Base-by-base conservation (phyloP, 2,797 vertebrate species). In the Enteromius unitaeniatus region DNA sequence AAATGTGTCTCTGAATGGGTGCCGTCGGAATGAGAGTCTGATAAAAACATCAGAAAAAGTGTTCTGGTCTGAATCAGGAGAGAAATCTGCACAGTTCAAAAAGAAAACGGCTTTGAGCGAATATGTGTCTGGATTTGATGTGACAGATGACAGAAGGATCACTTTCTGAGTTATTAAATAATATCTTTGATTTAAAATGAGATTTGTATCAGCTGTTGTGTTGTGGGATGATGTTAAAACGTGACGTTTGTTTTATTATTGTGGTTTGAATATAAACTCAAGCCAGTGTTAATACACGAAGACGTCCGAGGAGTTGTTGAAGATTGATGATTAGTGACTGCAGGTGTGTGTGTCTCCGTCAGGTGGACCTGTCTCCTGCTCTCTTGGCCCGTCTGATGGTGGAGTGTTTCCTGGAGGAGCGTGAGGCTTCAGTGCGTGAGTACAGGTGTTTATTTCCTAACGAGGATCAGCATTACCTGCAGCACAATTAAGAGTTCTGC, bases 311-410 rank as follows among this genome's bases (percentile, higher is more conserved):
- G n/a, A n/a, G n/a, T n/a, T n/a, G n/a, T n/a, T n/a, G n/a, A n/a
- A n/a, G n/a, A n/a, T 28, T 14, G 23, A 28, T 62, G 13, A 31
- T 17, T 6, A 8, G 26, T 26, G 23, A 60, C 4, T 14, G 55
- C 23, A 14, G 4, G 14, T 49, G 19, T 62, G 26, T 58, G 42
- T 19, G 17, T 78, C 40, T 81, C 28, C 34, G 75, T 85, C 90
- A 99, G 98, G 96, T 98, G 93, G 96, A 98, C 92, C 95, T 99
- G 87, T 96, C 98, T 89, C 98, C 97, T 73, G 96, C 98, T 7
- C 89, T 99, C 89, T 96, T 99, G 96, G 97, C 97, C 91, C 97
- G 98, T 72, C 92, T 97, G 92, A 93, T 99, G 86, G 90, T 99
- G 88, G 97, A 99, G 93, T 96, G 94, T 90, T 99, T 96, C 90